These are phyloP conservation scores for Oreochromis spilurus DNA, from an alignment of 2,113 vertebrate species.

Conservation along the genomic window DNA sequence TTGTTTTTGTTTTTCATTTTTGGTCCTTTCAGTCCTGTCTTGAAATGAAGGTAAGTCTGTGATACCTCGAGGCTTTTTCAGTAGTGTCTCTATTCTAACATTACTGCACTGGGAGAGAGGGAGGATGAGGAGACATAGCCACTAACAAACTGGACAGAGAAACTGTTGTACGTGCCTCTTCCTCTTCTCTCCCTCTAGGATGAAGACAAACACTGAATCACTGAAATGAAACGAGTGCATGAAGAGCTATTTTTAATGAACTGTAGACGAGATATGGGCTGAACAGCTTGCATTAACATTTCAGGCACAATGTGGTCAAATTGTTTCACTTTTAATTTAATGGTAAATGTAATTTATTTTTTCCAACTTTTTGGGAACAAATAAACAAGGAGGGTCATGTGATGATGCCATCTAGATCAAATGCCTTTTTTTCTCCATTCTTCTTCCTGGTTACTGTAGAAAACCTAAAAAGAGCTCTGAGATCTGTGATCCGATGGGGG, in stretches of 20 bases:
- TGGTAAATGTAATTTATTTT: conserved; percentile 72
- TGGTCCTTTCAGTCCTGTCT: conserved; percentile 27
- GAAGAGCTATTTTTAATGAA: conserved; percentile 56
- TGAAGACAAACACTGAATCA: conserved; percentile 47
- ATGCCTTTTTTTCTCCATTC: background rate
- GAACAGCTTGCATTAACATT: conserved; percentile 56
- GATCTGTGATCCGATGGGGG: conserved; percentile 7
- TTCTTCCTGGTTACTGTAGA: conserved; percentile 27
- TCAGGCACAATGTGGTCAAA: conserved; percentile 63
- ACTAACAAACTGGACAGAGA: conserved; percentile 67
- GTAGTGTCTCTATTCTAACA: conserved; percentile 42
- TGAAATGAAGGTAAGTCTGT: conserved; percentile 51
- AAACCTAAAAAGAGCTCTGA: conserved; percentile 25
- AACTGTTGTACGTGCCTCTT: conserved; percentile 48
- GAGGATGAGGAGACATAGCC: conserved; percentile 48
- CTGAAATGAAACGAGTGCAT: conserved; percentile 50
- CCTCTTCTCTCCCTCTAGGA: conserved; percentile 28
- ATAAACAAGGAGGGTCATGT: conserved; percentile 58
- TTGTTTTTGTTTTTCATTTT: background rate
- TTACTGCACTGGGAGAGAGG: conserved; percentile 49
- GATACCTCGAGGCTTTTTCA: conserved; percentile 21
- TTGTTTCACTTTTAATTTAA: conserved; percentile 63
- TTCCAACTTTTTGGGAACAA: conserved; percentile 60
- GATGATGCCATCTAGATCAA: conserved; percentile 64
- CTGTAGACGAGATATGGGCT: conserved; percentile 43